Evolutionary conservation across 2,797 vertebrate genomes (phyloP).

Genomic region (Leptoclinus maculatus): DNA sequence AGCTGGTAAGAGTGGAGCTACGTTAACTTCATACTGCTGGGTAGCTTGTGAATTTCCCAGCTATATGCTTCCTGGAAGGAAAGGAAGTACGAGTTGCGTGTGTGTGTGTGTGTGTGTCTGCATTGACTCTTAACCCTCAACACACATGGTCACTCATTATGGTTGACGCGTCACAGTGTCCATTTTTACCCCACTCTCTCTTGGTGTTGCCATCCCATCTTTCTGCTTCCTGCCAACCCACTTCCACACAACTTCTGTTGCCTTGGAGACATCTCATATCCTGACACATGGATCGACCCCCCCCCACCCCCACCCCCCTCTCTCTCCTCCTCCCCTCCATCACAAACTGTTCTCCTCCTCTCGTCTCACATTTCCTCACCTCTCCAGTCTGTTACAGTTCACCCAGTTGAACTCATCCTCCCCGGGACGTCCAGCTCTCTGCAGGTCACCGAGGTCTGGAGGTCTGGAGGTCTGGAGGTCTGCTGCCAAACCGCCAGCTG

Average conservation of each 20-base stretch:
- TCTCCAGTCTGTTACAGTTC: conserved; percentile 38
- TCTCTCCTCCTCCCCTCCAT: neutral
- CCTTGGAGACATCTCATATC: conserved; percentile 75
- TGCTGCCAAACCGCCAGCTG: conserved; percentile 23
- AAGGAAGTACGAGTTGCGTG: conserved; percentile 20
- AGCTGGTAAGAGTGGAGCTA: neutral
- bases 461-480: too few species aligned
- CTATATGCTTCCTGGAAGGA: conserved; percentile 39
- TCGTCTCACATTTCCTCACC: conserved; percentile 45
- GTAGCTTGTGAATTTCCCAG: neutral
- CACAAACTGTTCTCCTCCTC: neutral
- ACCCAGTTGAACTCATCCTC: neutral
- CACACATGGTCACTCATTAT: conserved; percentile 19
- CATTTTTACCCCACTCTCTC: conserved; percentile 59
- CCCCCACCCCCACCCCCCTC: neutral
- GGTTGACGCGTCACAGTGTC: conserved; percentile 28
- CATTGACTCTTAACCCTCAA: conserved; percentile 5
- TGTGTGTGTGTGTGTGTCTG: conserved; percentile 9
- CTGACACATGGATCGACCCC: conserved; percentile 63
- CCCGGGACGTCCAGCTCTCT: neutral
- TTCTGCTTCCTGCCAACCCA: conserved; percentile 37
- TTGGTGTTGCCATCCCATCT: conserved; percentile 67
- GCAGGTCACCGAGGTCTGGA: neutral
- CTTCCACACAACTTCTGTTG: conserved; percentile 65
- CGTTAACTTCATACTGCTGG: neutral